Evolutionary conservation across 2,797 vertebrate species (phyloP).

Genomic region (Parauchenoglanis punctatus): DNA sequence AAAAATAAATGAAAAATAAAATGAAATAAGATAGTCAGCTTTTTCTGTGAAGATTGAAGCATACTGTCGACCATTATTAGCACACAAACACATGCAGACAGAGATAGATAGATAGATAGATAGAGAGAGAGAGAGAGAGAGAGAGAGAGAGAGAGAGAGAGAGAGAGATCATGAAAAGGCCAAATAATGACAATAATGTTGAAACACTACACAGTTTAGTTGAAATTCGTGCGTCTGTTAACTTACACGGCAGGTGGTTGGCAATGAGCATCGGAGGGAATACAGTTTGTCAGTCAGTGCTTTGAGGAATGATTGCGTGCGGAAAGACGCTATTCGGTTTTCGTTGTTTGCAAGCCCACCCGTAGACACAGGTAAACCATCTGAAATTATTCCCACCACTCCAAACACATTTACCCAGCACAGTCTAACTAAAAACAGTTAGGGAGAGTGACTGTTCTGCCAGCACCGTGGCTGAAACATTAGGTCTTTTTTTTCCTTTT

Average conservation of each 20-base stretch:
- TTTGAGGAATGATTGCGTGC: neutral
- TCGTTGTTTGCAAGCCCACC: neutral
- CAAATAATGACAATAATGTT: conserved; percentile 16
- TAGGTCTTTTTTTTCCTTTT: neutral
- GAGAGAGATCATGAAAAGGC: no score
- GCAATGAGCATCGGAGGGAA: neutral
- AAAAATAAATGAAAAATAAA: no score
- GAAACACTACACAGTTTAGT: conserved; percentile 7
- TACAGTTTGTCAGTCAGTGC: neutral
- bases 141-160: neutral
- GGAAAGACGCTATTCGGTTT: neutral
- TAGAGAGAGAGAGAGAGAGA: neutral
- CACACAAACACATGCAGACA: neutral
- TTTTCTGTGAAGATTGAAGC: neutral
- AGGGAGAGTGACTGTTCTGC: neutral
- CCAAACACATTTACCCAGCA: neutral
- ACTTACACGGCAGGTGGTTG: conserved; percentile 7
- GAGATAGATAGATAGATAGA: neutral
- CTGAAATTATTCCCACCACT: neutral
- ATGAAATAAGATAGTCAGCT: neutral
- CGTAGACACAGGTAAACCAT: conserved; percentile 4
- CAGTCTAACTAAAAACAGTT: neutral
- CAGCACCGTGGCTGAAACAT: neutral
- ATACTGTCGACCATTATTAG: neutral
- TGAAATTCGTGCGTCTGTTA: conserved; percentile 15